A percentile compares a stretch with the other conserved stretches of the same genome.
Conservation (phyloP, 2,113 vertebrate species). For the Apaloderma vittatum region DNA sequence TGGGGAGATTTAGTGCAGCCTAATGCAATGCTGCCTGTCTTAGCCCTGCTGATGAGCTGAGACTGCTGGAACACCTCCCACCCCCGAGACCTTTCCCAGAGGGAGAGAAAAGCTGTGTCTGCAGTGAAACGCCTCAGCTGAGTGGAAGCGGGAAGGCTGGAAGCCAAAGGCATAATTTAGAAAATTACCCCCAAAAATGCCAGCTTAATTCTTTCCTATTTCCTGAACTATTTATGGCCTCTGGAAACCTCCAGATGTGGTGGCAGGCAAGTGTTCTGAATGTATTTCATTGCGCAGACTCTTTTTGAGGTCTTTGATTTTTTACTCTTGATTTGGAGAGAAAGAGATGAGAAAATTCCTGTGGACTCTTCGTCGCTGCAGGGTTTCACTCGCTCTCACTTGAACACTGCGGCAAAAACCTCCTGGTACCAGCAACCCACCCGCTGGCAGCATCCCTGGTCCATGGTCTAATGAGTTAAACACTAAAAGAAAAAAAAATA, state of each 20-base stretch:
- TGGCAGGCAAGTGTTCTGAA: neutral
- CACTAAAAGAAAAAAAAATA: no score
- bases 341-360: neutral
- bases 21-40: neutral
- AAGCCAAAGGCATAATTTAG: neutral
- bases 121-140: neutral
- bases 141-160: neutral
- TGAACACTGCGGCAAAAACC: neutral
- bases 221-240: neutral
- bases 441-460: neutral
- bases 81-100: neutral
- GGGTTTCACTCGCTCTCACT: neutral
- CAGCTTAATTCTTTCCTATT: neutral
- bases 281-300: neutral
- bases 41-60: neutral
- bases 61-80: neutral
- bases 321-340: neutral
- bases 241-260: neutral
- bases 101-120: neutral
- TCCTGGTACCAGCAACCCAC: no score
- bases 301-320: neutral
- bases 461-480: neutral
- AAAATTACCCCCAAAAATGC: neutral
- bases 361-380: neutral
- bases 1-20: neutral